A percentile compares a stretch with the other conserved stretches of the same genome.
Conservation (phyloP, 1,140 invertebrate genomes). For the Diachasma alloeum region DNA sequence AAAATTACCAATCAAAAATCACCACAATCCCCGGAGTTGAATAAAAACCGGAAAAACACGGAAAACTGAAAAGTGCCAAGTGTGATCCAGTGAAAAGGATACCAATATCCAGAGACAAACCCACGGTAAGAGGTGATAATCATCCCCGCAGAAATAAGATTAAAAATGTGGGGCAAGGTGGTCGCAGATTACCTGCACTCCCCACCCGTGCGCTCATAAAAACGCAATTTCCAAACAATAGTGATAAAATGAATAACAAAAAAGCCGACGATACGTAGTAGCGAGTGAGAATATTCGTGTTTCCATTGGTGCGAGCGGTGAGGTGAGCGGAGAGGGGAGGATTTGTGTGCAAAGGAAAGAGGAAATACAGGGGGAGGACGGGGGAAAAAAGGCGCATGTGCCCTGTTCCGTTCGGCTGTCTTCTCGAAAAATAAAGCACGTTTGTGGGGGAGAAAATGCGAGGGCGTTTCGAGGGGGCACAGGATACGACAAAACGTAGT, state of each 20-base stretch:
- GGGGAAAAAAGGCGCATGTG: conserved; percentile 5
- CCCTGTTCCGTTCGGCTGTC: neutral
- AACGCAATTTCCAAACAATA: neutral
- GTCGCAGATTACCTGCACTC: neutral
- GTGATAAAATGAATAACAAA: neutral
- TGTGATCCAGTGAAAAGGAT: neutral
- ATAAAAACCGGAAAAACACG: neutral
- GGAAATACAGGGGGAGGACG: neutral
- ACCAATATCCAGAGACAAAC: neutral
- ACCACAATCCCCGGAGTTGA: neutral
- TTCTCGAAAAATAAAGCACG: neutral
- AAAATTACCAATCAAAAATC: neutral
- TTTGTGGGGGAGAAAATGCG: neutral
- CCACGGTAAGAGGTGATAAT: neutral
- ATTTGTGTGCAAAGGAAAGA: conserved; percentile 7
- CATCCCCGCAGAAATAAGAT: neutral
- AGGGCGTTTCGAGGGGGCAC: conserved; percentile 3
- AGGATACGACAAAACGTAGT: neutral
- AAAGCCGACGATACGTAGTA: neutral
- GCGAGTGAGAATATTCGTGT: neutral
- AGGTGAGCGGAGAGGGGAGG: neutral
- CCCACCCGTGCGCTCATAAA: neutral
- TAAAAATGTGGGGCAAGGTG: neutral
- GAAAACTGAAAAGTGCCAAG: neutral
- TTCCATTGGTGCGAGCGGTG: too few species aligned